A percentile compares a stretch with the other conserved stretches of the same genome.
Evolutionary conservation across 2,797 vertebrate genomes (phyloP).

Genomic region (Sylvilagus floridanus): DNA sequence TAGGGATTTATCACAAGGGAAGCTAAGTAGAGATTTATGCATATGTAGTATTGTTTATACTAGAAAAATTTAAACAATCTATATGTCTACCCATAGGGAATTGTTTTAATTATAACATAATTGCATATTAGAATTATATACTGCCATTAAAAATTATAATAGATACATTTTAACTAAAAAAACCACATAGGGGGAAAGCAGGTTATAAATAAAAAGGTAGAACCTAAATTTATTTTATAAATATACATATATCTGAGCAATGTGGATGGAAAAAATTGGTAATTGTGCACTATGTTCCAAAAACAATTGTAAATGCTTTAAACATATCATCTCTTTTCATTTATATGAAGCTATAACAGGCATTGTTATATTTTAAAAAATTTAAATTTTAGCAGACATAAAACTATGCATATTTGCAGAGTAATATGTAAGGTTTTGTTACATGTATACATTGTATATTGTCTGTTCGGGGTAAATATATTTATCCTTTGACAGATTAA

Average conservation of each 20-base stretch:
- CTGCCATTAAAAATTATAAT: background rate
- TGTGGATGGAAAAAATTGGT: background rate
- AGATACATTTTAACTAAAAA: constrained; percentile 30
- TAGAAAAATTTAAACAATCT: background rate
- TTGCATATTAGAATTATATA: background rate
- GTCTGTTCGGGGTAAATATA: too few relatives aligned
- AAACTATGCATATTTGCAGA: too few relatives aligned
- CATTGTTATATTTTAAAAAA: background rate
- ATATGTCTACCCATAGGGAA: background rate
- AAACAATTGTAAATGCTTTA: background rate
- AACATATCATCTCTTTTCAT: background rate
- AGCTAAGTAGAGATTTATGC: background rate
- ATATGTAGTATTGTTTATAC: background rate
- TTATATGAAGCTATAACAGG: background rate
- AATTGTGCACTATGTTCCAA: background rate
- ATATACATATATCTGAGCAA: background rate
- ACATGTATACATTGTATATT: too few relatives aligned
- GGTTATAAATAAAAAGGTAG: background rate
- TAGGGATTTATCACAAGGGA: background rate
- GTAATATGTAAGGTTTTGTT: too few relatives aligned
- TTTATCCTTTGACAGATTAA: too few relatives aligned
- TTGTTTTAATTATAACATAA: constrained; percentile 9
- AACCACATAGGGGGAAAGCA: background rate
- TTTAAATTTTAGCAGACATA: too few relatives aligned
- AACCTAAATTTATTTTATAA: background rate